Percentiles rank a stretch among this genome's conserved stretches.
phyloP scores from a whole-genome alignment of 2,797 vertebrate species.

The Rallus crepitans region DNA sequence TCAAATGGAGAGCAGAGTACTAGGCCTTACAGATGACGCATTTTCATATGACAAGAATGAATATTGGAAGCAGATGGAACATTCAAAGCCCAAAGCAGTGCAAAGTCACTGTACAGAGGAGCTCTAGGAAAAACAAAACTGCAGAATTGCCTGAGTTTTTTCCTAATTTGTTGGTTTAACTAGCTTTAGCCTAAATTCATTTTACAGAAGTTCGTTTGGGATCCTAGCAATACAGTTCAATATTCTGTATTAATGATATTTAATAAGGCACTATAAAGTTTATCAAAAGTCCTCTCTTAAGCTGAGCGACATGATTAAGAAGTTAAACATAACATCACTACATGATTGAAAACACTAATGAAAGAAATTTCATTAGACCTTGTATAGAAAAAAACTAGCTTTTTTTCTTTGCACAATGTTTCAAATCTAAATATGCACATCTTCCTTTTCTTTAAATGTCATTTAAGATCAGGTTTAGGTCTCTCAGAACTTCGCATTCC shows the following conservation, averaged over 20 bases:
- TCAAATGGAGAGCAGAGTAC: slow-evolving; percentile 6
- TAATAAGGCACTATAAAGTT: background rate
- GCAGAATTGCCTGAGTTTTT: background rate
- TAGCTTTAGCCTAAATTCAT: background rate
- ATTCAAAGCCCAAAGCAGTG: slow-evolving; percentile 9
- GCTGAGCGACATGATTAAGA: background rate
- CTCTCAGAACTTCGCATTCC: background rate
- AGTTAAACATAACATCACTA: background rate
- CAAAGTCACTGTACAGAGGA: background rate
- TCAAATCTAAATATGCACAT: background rate
- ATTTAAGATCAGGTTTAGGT: background rate
- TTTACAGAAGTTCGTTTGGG: background rate
- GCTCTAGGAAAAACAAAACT: background rate
- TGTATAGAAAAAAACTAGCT: background rate
- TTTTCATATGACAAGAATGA: slow-evolving; percentile 9
- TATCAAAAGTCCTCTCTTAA: background rate
- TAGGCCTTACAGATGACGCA: slow-evolving; percentile 30
- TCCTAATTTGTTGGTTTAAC: background rate
- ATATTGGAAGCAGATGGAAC: slow-evolving; percentile 19
- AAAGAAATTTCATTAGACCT: background rate
- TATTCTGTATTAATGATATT: background rate
- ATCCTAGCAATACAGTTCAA: background rate
- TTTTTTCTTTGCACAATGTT: background rate
- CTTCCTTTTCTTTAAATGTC: background rate
- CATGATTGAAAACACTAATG: background rate